Percentiles rank a stretch among this genome's conserved stretches.
Conservation (phyloP, 2,888 invertebrate genomes). For the Synergus gifuensis region DNA sequence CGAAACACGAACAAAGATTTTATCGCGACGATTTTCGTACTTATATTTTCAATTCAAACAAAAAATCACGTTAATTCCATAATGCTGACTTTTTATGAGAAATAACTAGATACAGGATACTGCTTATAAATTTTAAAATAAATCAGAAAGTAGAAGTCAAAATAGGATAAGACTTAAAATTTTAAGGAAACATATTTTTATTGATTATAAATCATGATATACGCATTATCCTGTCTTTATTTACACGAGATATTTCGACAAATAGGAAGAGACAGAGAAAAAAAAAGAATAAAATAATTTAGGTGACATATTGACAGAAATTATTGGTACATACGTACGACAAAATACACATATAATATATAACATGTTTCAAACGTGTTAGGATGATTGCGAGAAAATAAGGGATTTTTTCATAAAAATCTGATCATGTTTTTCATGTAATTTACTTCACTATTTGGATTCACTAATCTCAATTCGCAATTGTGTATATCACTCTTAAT, state of each 20-base stretch:
- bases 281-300: constrained; percentile 27
- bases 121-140: background rate
- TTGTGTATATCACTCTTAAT: background rate
- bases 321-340: constrained; percentile 61
- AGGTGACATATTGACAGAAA: constrained; percentile 47
- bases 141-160: background rate
- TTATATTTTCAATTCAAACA: constrained; percentile 7
- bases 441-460: background rate
- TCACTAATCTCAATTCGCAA: background rate
- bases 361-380: constrained; percentile 51
- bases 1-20: constrained; percentile 2
- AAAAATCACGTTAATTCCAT: background rate
- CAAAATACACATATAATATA: constrained; percentile 60
- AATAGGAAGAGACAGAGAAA: constrained; percentile 30
- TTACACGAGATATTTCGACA: background rate
- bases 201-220: background rate
- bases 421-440: background rate
- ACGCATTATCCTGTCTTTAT: constrained; percentile 3
- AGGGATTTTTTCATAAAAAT: background rate
- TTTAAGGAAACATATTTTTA: background rate
- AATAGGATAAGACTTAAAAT: too few species aligned
- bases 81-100: background rate
- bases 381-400: constrained; percentile 54
- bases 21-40: constrained; percentile 17
- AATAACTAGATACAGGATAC: constrained; percentile 6